phyloP scores from a whole-genome alignment of 23 tunicate species.

The Ascidia mentula region DNA sequence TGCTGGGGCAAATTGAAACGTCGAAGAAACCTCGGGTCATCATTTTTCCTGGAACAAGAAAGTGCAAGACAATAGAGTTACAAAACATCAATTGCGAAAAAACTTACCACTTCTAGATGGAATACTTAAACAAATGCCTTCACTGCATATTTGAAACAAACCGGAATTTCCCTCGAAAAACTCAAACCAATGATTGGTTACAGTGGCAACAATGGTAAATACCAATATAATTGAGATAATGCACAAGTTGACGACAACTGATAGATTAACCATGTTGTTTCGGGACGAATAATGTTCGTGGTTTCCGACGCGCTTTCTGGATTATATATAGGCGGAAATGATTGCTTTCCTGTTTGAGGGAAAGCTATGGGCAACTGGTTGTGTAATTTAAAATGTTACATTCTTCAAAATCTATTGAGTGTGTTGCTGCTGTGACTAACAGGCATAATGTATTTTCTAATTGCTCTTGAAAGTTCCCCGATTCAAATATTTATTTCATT shows the following conservation, averaged over 20 bases:
- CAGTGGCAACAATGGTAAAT: constrained; percentile 6
- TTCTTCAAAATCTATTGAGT: no score
- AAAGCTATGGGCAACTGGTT: no score
- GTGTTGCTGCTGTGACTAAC: no score
- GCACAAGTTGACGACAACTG: not conserved
- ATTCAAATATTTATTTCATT: no score
- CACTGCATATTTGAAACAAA: not conserved
- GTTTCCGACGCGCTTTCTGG: no score
- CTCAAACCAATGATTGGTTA: not conserved
- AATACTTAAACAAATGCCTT: not conserved
- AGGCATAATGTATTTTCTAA: no score
- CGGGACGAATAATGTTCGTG: no score
- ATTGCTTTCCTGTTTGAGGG: no score
- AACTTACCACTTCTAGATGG: not conserved
- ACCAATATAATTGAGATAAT: not conserved
- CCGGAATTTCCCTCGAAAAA: not conserved
- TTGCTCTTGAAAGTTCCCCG: no score
- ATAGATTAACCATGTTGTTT: not conserved
- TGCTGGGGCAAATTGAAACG: not conserved
- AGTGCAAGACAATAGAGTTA: not conserved
- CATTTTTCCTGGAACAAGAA: no score
- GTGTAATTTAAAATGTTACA: no score
- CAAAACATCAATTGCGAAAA: not conserved
- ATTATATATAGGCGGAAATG: no score
- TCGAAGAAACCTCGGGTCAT: not conserved